A percentile compares a stretch with the other conserved stretches of the same genome.
Conservation (phyloP, 2,888 invertebrate genomes). For the Thera britannica region DNA sequence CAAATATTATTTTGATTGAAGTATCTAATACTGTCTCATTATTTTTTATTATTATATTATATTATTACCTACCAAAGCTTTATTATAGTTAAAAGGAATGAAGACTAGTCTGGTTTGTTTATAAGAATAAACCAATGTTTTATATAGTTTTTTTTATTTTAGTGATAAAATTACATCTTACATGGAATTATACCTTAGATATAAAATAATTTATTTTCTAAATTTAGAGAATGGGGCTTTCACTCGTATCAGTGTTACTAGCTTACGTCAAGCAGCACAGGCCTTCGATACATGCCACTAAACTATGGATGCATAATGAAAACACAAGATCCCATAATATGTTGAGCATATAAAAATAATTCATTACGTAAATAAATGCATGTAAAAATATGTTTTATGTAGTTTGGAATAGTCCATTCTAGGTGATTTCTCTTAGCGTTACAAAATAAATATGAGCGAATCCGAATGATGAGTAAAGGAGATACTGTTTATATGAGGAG, state of each 20-base stretch:
- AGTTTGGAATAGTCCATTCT: slow-evolving; percentile 60
- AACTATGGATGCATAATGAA: slow-evolving; percentile 73
- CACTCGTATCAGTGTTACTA: slow-evolving; percentile 32
- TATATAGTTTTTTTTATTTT: slow-evolving; percentile 67
- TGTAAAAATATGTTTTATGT: slow-evolving; percentile 76
- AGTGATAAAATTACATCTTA: slow-evolving; percentile 76
- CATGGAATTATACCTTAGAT: slow-evolving; percentile 67
- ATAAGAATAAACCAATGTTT: slow-evolving; percentile 46
- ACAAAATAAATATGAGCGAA: slow-evolving; percentile 65
- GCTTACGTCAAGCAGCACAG: slow-evolving; percentile 46
- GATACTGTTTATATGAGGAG: slow-evolving; percentile 78
- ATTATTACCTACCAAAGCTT: slow-evolving; percentile 15
- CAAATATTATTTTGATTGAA: too few relatives aligned
- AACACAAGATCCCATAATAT: slow-evolving; percentile 63
- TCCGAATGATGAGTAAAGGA: slow-evolving; percentile 43
- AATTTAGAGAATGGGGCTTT: slow-evolving; percentile 73
- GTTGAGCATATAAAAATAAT: slow-evolving; percentile 81
- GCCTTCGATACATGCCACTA: slow-evolving; percentile 62
- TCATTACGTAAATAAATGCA: slow-evolving; percentile 81
- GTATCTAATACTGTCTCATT: background rate
- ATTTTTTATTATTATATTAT: background rate
- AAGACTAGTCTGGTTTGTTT: slow-evolving; percentile 12
- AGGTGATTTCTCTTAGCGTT: slow-evolving; percentile 66
- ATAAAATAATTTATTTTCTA: slow-evolving; percentile 78
- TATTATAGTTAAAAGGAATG: background rate